Base-by-base conservation (phyloP, 2,797 vertebrate genomes). In the Anas acuta region DNA sequence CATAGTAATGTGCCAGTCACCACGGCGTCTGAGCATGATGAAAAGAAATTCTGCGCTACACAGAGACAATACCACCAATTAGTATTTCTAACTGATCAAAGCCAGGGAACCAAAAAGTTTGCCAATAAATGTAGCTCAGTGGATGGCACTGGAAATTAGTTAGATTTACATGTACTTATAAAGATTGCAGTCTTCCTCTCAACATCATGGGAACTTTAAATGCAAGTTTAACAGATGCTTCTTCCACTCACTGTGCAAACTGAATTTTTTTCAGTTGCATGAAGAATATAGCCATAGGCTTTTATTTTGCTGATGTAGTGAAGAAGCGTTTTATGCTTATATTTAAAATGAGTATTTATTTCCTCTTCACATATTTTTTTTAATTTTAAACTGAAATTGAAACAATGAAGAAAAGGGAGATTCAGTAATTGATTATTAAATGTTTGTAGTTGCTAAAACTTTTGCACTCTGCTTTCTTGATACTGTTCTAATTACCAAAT, bases 11-110 rank as follows among this genome's bases (percentile, higher is more conserved):
- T 95, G 80, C 90, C 91, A 90, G 92, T 95, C 92, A 53, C 92
- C 87, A 82, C 73, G 95, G 96, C 92, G 80, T 84, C 90, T 93
- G 87, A 84, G 32, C 87, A 13, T 84, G 35, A 86, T 95, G 89
- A 96, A 96, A 96, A 96, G 96, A 94, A 95, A 96, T 93, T 86
- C 96, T 96, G 90, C 79, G 49, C 90, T 97, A 95, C 89, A 95
- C 94, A 95, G 91, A 97, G 93, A 92, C 96, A 96, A 69, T 95
- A 83, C 66, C 65, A 79, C 85, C 95, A 82, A 84, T 93, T 92
- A 39, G 77, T 82, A 71, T 89, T 97, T 95, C 64, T 16, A 18
- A 67, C 73, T 91, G 92, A 97, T 97, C 94, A 97, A 97, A 97
- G 91, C 82, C 91, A 32, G 61, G 66, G 84, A 61, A 97, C 90